Percentiles rank a stretch among this genome's conserved stretches.
Evolutionary conservation across 2,113 vertebrate species (phyloP).

Genomic region (Dasypus novemcinctus): DNA sequence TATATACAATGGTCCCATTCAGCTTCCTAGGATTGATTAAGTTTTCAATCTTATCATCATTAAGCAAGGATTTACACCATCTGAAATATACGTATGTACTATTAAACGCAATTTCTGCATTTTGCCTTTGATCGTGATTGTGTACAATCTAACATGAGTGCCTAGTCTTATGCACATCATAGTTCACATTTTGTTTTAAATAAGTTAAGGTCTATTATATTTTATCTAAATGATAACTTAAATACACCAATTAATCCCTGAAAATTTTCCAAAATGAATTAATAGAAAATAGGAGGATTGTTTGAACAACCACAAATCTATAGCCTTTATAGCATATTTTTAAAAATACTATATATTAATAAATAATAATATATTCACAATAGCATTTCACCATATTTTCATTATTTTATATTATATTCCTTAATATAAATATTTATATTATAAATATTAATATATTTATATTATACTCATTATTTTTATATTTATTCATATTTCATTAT

Average conservation of each 20-base stretch:
- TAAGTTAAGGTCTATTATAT: background rate
- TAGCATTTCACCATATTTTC: background rate
- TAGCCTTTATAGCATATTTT: background rate
- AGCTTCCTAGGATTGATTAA: background rate
- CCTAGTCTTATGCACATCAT: background rate
- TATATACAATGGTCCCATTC: background rate
- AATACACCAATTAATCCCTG: background rate
- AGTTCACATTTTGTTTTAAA: background rate
- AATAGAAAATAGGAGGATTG: background rate
- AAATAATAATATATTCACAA: background rate
- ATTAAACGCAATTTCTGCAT: background rate
- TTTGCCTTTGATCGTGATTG: background rate
- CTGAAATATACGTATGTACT: background rate
- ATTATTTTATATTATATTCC: too few species aligned
- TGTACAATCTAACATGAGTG: background rate
- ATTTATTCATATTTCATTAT: background rate
- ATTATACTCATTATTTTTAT: too few species aligned
- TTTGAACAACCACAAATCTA: slow-evolving; percentile 2
- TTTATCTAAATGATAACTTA: background rate
- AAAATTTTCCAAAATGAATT: background rate
- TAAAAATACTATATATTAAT: background rate
- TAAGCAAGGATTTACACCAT: background rate
- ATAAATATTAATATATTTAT: too few species aligned
- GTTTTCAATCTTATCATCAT: background rate
- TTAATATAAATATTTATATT: too few species aligned